phyloP scores from a whole-genome alignment of 2,113 vertebrate species.

The Hydrochoerus hydrochaeris region DNA sequence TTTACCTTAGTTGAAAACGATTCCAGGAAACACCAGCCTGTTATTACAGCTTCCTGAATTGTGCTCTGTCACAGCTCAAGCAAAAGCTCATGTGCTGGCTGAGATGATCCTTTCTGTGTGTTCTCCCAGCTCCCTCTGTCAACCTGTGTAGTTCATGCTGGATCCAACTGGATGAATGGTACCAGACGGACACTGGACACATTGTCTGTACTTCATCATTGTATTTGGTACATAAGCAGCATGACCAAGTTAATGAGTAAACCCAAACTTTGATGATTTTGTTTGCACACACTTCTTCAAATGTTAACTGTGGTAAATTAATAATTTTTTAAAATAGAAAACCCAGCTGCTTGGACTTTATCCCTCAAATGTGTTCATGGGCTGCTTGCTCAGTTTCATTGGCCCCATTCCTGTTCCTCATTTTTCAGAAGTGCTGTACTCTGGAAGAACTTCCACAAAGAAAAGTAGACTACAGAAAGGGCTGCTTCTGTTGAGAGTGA shows the following conservation, averaged over 20 bases:
- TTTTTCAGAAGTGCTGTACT: background rate
- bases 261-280: background rate
- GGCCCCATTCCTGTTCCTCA: background rate
- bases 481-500: background rate
- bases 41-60: background rate
- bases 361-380: background rate
- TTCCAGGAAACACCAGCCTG: background rate
- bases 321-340: background rate
- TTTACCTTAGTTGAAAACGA: background rate
- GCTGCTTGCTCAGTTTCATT: background rate
- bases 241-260: background rate
- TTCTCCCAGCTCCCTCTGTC: too few relatives aligned
- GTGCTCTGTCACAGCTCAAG: fast-evolving
- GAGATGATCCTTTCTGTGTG: background rate
- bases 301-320: background rate
- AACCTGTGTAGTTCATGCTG: background rate
- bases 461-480: background rate
- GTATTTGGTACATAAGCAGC: background rate
- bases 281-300: background rate
- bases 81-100: background rate
- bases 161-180: fast-evolving
- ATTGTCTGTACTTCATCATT: fast-evolving
- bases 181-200: fast-evolving
- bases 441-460: background rate
- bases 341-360: background rate